Evolutionary conservation across 2,113 vertebrate species (phyloP).

Genomic region (Xenopus borealis): DNA sequence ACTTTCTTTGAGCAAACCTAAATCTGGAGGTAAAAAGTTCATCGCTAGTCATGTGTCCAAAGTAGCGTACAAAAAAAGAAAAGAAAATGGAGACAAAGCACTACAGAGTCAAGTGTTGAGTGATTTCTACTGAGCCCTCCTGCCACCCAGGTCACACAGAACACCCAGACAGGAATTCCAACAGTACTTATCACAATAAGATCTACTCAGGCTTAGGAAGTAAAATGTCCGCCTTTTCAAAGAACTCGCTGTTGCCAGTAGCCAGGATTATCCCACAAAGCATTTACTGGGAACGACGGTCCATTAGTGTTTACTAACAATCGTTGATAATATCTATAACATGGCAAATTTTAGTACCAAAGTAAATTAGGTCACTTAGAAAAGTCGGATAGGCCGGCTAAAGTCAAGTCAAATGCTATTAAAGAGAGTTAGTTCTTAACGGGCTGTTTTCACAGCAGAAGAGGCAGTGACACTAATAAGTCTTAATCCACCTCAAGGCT

Average conservation of each 20-base stretch:
- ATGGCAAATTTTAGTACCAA: slow-evolving; percentile 42
- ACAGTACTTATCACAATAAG: slow-evolving; percentile 59
- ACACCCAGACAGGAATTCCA: slow-evolving; percentile 70
- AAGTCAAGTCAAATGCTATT: slow-evolving; percentile 14
- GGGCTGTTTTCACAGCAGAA: slow-evolving; percentile 63
- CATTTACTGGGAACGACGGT: slow-evolving; percentile 54
- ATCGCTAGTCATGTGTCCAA: slow-evolving; percentile 47
- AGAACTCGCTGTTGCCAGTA: slow-evolving; percentile 46
- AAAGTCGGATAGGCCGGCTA: slow-evolving; percentile 50
- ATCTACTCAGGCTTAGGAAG: slow-evolving; percentile 61
- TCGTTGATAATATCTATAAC: slow-evolving; percentile 53
- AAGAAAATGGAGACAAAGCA: slow-evolving; percentile 55
- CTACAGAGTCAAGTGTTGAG: slow-evolving; percentile 67
- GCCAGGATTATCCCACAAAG: slow-evolving; percentile 58
- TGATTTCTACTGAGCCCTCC: slow-evolving; percentile 67
- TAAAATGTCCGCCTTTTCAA: slow-evolving; percentile 52
- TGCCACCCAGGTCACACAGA: slow-evolving; percentile 74
- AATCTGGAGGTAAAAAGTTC: slow-evolving; percentile 70
- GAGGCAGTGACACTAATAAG: slow-evolving; percentile 65
- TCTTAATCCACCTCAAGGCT: slow-evolving; percentile 62
- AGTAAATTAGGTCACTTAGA: slow-evolving; percentile 47
- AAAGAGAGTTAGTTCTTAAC: slow-evolving; percentile 51
- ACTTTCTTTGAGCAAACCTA: slow-evolving; percentile 51
- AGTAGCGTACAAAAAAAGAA: slow-evolving; percentile 38
- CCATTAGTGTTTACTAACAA: slow-evolving; percentile 70